phyloP scores from a whole-genome alignment of 2,888 invertebrate species.

The Parelbella ahira region DNA sequence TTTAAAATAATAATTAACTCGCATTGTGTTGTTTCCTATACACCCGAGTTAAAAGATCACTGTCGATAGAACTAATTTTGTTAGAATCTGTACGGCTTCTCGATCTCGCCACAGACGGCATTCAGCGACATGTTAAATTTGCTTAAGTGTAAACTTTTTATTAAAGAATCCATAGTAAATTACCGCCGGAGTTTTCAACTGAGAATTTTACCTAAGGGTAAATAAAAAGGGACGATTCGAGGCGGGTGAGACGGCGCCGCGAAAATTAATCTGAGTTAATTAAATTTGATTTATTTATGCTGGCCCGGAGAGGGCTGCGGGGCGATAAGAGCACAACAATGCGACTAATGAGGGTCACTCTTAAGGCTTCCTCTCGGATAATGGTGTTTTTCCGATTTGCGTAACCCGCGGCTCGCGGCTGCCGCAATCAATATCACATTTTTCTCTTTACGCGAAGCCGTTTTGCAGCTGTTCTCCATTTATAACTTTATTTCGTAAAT shows the following conservation, averaged over 20 bases:
- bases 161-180: slow-evolving; percentile 72
- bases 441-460: slow-evolving; percentile 42
- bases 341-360: slow-evolving; percentile 74
- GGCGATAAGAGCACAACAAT: slow-evolving; percentile 75
- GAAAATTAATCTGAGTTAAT: slow-evolving; percentile 81
- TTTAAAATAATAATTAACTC: slow-evolving; percentile 7
- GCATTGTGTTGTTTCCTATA: slow-evolving; percentile 9
- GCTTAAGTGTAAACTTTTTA: slow-evolving; percentile 74
- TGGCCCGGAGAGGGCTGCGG: slow-evolving; percentile 49
- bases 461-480: slow-evolving; percentile 27
- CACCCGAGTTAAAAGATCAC: slow-evolving; percentile 42
- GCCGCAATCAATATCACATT: slow-evolving; percentile 38
- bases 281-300: slow-evolving; percentile 80
- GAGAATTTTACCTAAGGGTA: slow-evolving; percentile 61
- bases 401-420: slow-evolving; percentile 50
- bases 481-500: slow-evolving; percentile 19
- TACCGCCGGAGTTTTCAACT: slow-evolving; percentile 51
- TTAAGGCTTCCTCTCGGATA: slow-evolving; percentile 68
- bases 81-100: slow-evolving; percentile 53
- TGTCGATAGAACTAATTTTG: slow-evolving; percentile 41
- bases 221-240: slow-evolving; percentile 66
- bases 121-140: slow-evolving; percentile 59
- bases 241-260: slow-evolving; percentile 53
- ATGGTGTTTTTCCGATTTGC: slow-evolving; percentile 67
- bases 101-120: slow-evolving; percentile 37